Base-by-base conservation (phyloP, 2,888 invertebrate species). In the Oligia fasciuncula region DNA sequence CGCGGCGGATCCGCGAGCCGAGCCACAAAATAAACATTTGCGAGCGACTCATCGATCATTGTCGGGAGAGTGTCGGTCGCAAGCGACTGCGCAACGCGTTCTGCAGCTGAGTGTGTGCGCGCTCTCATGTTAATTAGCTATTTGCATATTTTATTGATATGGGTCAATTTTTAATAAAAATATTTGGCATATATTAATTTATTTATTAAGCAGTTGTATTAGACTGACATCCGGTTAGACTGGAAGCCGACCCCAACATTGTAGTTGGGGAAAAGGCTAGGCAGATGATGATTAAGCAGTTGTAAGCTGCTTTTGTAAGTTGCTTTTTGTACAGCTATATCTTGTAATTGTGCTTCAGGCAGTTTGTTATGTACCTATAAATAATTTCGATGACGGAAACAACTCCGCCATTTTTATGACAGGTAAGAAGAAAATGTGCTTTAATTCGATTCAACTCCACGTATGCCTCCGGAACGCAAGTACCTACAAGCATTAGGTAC, bases 41-140 rank as follows among this genome's bases (percentile, higher is more conserved):
- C 73, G 65, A 43, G 80, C 77, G 71, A 51, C 75, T 69, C 89
- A 92, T 92, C 90, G 83, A 90, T 91, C 92, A 91, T 87, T 88
- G 89, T 89, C 89, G 85, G 78, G 81, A 83, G 69, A 78, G 62
- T 80, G 76, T 75, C 77, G 71, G 62, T 63, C 68, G 80, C 79
- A 67, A 63, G 70, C 77, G 40, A 70, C 69, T 63, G 66, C 51
- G 54, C 73, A 54, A 68, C 46, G 57, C 60, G 49, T 54, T 77
- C 73, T 63, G 70, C 76, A 73, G 74, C 54, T 72, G 43, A 78
- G 65, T 79, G 73, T 76, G 81, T 62, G 51, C 69, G 62, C 54
- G 49, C 66, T 67, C 76, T 81, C 62, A 63, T 29, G 9, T 51
- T n/a, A 51, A 76, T 80, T 29, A 35, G 17, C 19, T 19, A 66